phyloP scores from a whole-genome alignment of 2,797 vertebrate genomes.

The Enteromius unitaeniatus region DNA sequence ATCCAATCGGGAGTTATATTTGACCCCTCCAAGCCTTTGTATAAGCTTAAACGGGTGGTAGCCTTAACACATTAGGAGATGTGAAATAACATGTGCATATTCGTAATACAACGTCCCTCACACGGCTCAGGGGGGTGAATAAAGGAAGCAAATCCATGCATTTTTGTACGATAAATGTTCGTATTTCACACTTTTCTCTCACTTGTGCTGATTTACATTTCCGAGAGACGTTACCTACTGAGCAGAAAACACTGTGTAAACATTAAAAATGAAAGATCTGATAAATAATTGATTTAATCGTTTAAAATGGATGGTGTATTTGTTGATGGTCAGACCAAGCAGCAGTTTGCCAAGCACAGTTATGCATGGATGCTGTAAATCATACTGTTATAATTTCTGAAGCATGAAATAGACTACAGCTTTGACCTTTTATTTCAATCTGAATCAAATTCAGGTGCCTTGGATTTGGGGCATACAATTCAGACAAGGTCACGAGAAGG shows the following conservation, averaged over 20 bases:
- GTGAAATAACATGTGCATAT: too few species aligned
- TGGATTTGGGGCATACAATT: not conserved
- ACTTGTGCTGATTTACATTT: too few species aligned
- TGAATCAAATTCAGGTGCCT: not conserved
- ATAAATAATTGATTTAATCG: slow-evolving; percentile 9
- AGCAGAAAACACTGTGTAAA: not conserved
- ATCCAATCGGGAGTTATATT: too few species aligned
- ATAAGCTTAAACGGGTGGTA: too few species aligned
- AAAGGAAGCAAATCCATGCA: too few species aligned
- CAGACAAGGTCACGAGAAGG: not conserved
- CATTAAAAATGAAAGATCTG: slow-evolving; percentile 18
- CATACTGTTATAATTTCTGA: slow-evolving; percentile 4
- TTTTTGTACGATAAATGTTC: too few species aligned
- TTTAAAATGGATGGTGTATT: slow-evolving; percentile 8
- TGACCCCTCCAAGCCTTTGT: too few species aligned
- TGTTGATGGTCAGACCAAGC: not conserved
- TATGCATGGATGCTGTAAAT: slow-evolving; percentile 1
- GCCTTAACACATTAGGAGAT: too few species aligned
- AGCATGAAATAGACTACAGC: slow-evolving; percentile 3
- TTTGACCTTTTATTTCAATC: slow-evolving; percentile 20
- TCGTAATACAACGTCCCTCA: too few species aligned
- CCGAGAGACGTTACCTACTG: not conserved
- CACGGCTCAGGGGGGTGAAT: too few species aligned
- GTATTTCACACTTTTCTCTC: too few species aligned
- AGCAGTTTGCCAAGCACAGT: not conserved